Base-by-base conservation (phyloP, 2,888 invertebrate species). In the Hirtodrosophila duncani region DNA sequence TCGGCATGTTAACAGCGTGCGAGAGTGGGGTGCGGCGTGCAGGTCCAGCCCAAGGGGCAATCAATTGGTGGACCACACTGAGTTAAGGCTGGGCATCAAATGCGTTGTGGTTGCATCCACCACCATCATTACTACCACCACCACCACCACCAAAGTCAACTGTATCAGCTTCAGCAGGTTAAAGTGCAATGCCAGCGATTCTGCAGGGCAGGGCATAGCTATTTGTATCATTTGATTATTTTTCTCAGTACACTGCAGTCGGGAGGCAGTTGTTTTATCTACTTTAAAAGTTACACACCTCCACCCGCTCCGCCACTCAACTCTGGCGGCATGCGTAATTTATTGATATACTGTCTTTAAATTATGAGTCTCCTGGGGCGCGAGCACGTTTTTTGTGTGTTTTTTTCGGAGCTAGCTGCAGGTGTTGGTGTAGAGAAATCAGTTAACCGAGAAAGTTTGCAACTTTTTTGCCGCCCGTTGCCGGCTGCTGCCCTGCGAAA, bases 301-400 rank as follows among this genome's bases (percentile, higher is more conserved):
- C 41, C 34, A n/a, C 7, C 10, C 13, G n/a, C 36, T 3, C 21
- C 18, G 9, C 6, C 10, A 8, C 37, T 38, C 50, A 36, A 43
- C 53, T 56, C 68, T 64, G 57, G 71, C 64, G 51, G 66, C 63
- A 60, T 62, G 63, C 59, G 71, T 82, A 81, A 81, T 81, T 82
- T 81, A 81, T 81, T 81, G 82, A 81, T 78, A 81, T 72, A 68
- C 81, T 82, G 63, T 45, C 31, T 58, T 51, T 82, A 70, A 81
- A 81, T 81, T 82, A 81, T 81, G 81, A 74, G 63, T 67, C 80
- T 67, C 78, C 50, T 63, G 78, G 67, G 80, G 63, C 52, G 45
- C 56, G 56, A 59, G 63, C 45, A 27, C 30, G 51, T 39, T 52
- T 50, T 43, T 51, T 42, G n/a, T 46, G 11, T 34, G 8, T 31